Percentiles rank a stretch among this genome's conserved stretches.
Evolutionary conservation across 2,888 invertebrate species (phyloP).

Genomic region (Melanargia galathea): DNA sequence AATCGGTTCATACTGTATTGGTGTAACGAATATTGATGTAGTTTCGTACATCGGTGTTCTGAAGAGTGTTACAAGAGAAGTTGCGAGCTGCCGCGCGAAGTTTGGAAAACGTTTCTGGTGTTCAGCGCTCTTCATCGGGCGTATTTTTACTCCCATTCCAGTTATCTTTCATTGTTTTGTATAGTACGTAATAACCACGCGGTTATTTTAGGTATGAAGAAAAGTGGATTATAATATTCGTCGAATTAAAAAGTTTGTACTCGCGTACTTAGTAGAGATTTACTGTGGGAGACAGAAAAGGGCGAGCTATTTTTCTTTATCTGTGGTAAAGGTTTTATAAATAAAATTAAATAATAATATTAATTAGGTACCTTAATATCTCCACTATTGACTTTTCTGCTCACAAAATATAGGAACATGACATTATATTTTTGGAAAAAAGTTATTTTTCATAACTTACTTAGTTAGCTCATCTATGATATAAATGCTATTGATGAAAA

Average conservation of each 20-base stretch:
- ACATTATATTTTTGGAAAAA: too few species aligned
- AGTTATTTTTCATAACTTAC: too few species aligned
- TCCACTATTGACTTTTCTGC: too few species aligned
- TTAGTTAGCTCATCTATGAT: too few species aligned
- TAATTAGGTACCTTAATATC: too few species aligned
- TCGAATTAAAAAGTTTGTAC: background rate
- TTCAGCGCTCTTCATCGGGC: slow-evolving; percentile 43
- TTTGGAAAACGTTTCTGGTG: slow-evolving; percentile 68
- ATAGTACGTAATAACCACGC: slow-evolving; percentile 50
- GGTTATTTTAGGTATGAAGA: slow-evolving; percentile 40
- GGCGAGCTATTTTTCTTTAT: too few species aligned
- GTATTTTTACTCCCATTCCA: slow-evolving; percentile 54
- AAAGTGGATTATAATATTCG: background rate
- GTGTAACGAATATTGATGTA: slow-evolving; percentile 17
- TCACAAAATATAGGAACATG: too few species aligned
- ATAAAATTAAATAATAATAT: too few species aligned
- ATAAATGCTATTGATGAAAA: too few species aligned
- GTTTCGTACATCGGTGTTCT: slow-evolving; percentile 41
- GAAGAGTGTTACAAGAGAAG: slow-evolving; percentile 58
- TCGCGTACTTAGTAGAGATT: background rate
- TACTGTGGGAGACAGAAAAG: too few species aligned
- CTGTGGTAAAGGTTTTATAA: too few species aligned
- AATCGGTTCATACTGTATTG: background rate
- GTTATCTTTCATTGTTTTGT: slow-evolving; percentile 53
- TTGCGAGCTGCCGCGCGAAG: slow-evolving; percentile 54